phyloP scores from a whole-genome alignment of 2,888 invertebrate genomes.

The Ornithoptera alexandrae region DNA sequence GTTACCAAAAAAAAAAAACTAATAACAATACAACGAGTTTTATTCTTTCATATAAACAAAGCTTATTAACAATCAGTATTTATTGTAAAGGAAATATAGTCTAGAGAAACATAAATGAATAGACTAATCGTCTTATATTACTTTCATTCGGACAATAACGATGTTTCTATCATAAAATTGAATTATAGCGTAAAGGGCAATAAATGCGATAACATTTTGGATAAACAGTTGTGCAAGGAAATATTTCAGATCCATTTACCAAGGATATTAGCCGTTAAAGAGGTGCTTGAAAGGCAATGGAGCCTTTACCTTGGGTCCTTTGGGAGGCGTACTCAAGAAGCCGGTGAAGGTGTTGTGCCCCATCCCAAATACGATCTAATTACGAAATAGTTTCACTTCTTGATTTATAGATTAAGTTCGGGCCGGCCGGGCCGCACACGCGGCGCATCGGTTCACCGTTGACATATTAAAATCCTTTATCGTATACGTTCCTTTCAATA shows the following conservation, averaged over 20 bases:
- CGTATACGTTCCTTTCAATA: constrained; percentile 29
- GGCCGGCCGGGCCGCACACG: constrained; percentile 60
- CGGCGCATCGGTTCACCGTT: constrained; percentile 58
- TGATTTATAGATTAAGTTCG: constrained; percentile 80
- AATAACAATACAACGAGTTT: not conserved
- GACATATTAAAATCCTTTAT: constrained; percentile 68
- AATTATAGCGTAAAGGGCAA: constrained; percentile 49
- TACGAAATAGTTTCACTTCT: constrained; percentile 81
- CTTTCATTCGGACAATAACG: constrained; percentile 25
- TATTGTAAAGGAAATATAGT: too few relatives aligned
- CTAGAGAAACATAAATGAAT: too few relatives aligned
- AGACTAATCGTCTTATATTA: too few relatives aligned
- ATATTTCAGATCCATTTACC: constrained; percentile 76
- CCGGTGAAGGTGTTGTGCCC: constrained; percentile 73
- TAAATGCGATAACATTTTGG: constrained; percentile 67
- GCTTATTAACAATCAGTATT: too few relatives aligned
- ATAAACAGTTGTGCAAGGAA: constrained; percentile 66
- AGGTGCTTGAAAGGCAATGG: constrained; percentile 75
- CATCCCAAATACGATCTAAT: constrained; percentile 80
- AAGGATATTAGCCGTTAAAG: constrained; percentile 78
- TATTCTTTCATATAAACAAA: too few relatives aligned
- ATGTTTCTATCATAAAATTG: constrained; percentile 34
- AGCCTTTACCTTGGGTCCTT: constrained; percentile 73
- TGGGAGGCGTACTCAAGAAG: constrained; percentile 72
- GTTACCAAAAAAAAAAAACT: constrained; percentile 2